Conservation (phyloP, 2,797 vertebrate species). For the Amblyopsis hoosieri region DNA sequence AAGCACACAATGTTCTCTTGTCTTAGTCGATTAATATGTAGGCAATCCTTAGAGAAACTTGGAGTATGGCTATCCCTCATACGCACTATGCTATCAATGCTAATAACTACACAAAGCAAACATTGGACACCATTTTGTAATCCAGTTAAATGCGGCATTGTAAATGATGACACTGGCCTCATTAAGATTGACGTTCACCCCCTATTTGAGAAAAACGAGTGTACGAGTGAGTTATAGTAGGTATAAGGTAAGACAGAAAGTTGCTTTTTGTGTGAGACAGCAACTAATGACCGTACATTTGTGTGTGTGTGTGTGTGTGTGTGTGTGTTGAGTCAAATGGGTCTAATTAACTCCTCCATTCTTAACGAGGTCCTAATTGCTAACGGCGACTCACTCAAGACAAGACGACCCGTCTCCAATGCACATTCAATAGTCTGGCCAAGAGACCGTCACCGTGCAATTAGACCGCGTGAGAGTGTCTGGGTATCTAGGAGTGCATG, state of each 20-base stretch:
- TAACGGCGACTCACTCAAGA: constrained; percentile 70
- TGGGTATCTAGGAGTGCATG: constrained; percentile 8
- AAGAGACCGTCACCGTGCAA: constrained; percentile 58
- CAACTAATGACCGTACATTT: constrained; percentile 18
- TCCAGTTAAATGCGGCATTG: too few species aligned
- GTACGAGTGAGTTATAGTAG: constrained; percentile 3
- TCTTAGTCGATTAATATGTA: too few species aligned
- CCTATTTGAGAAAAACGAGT: neutral
- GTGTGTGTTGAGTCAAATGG: constrained; percentile 60
- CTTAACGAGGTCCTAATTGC: constrained; percentile 74
- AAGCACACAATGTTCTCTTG: too few species aligned
- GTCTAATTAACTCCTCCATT: constrained; percentile 55
- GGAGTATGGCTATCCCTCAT: too few species aligned
- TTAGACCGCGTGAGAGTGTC: constrained; percentile 42
- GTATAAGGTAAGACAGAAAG: neutral
- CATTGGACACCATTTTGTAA: too few species aligned
- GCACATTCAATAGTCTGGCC: constrained; percentile 55
- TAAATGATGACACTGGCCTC: too few species aligned
- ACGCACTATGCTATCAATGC: too few species aligned
- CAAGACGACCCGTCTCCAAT: constrained; percentile 29
- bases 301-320: constrained; percentile 28
- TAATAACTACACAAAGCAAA: too few species aligned
- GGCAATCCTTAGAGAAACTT: too few species aligned
- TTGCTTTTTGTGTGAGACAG: constrained; percentile 32
- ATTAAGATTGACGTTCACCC: too few species aligned